Percentiles rank a stretch among this genome's conserved stretches.
phyloP scores from a whole-genome alignment of 2,113 vertebrate species.

The Empidonax traillii region DNA sequence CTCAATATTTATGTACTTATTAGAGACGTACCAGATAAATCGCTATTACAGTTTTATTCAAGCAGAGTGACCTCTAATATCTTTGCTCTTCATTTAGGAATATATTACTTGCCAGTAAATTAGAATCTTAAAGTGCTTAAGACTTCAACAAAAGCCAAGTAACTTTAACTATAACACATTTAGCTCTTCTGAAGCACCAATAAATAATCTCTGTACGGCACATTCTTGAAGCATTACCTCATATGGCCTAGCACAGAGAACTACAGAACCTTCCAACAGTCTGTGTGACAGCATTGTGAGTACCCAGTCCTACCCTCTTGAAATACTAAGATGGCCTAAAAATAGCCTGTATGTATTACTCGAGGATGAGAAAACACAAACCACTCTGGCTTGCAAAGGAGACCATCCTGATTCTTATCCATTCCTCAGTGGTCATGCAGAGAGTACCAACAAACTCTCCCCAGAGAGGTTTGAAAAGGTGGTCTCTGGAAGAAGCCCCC shows the following conservation, averaged over 20 bases:
- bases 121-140: neutral
- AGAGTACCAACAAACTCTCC: neutral
- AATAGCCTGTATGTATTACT: neutral
- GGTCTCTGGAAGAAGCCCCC: neutral
- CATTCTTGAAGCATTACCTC: conserved; percentile 5
- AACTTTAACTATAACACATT: neutral
- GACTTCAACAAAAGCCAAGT: neutral
- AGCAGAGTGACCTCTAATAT: neutral
- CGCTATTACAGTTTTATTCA: neutral
- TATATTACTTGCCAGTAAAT: neutral
- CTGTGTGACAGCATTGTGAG: neutral
- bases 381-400: neutral
- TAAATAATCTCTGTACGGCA: neutral
- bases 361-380: neutral
- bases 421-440: accelerated
- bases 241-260: neutral
- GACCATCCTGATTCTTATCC: accelerated
- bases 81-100: neutral
- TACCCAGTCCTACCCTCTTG: neutral
- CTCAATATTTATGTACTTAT: neutral
- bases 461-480: accelerated
- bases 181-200: neutral
- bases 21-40: neutral
- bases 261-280: neutral
- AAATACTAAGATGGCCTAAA: neutral